Percentiles rank a stretch among this genome's conserved stretches.
phyloP scores from a whole-genome alignment of 1,140 invertebrate species.

The Zaprionus ghesquierei region DNA sequence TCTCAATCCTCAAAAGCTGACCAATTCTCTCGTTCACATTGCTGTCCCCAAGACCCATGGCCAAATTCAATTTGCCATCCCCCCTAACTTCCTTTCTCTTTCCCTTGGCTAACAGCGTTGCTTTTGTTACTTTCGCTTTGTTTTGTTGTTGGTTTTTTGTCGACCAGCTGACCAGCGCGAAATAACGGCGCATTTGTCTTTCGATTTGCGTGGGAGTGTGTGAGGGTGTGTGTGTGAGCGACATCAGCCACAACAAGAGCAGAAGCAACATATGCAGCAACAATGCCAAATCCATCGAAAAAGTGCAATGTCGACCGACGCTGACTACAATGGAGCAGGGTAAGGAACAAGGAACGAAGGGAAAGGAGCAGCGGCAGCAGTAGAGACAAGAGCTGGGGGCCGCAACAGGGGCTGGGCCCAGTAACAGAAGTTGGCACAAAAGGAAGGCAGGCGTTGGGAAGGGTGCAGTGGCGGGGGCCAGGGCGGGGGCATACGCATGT shows the following conservation, averaged over 20 bases:
- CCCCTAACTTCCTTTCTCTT: slow-evolving; percentile 11
- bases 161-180: slow-evolving; percentile 4
- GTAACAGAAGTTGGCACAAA: background rate
- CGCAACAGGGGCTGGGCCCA: background rate
- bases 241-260: background rate
- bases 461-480: background rate
- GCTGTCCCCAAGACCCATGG: background rate
- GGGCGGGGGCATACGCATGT: slow-evolving; percentile 27
- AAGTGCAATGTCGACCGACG: slow-evolving; percentile 32
- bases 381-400: background rate
- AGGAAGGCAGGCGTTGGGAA: background rate
- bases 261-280: background rate
- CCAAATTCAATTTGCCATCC: too few relatives aligned
- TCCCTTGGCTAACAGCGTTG: background rate
- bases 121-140: background rate
- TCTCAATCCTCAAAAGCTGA: background rate
- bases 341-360: background rate
- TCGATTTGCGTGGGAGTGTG: slow-evolving; percentile 26
- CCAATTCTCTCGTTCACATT: background rate
- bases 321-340: slow-evolving; percentile 19
- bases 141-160: background rate
- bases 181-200: slow-evolving; percentile 39
- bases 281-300: slow-evolving; percentile 29
- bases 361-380: background rate
- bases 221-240: background rate